Percentiles rank a stretch among this genome's conserved stretches.
phyloP scores from a whole-genome alignment of 2,888 invertebrate species.

The Eucriotettix oculatus region DNA sequence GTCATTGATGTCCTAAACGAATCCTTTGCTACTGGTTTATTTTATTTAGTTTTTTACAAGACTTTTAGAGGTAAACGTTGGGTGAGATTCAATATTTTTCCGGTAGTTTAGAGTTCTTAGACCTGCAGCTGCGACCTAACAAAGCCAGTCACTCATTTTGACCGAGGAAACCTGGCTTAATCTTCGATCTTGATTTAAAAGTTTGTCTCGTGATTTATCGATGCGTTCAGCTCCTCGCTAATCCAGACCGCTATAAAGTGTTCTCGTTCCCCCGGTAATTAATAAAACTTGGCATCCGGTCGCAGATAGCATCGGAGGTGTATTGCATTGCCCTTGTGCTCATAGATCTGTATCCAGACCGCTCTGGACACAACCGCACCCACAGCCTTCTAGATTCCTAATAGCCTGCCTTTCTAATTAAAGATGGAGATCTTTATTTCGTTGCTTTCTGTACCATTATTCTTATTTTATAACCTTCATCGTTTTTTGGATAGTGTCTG shows the following conservation, averaged over 20 bases:
- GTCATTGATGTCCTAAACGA: no score
- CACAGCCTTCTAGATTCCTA: neutral
- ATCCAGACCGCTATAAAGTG: conserved; percentile 1
- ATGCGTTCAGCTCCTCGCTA: neutral
- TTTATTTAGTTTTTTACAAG: no score
- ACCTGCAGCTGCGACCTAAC: no score
- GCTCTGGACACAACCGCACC: neutral
- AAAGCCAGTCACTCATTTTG: neutral
- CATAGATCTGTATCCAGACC: no score
- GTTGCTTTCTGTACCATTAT: neutral
- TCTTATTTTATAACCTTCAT: no score
- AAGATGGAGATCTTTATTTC: conserved; percentile 26
- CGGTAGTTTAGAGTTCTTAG: no score
- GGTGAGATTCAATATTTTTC: no score
- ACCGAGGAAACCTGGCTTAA: neutral
- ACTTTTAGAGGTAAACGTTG: no score
- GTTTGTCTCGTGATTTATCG: conserved; percentile 10
- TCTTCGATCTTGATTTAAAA: conserved; percentile 10
- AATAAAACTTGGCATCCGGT: conserved; percentile 5
- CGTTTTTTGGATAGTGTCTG: no score
- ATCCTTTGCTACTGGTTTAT: no score
- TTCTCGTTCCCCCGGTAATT: conserved; percentile 1
- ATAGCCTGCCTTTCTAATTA: conserved; percentile 21
- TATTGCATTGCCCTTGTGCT: no score
- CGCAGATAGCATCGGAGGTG: neutral